Conservation (phyloP, 2,113 vertebrate genomes). For the Mirounga angustirostris region DNA sequence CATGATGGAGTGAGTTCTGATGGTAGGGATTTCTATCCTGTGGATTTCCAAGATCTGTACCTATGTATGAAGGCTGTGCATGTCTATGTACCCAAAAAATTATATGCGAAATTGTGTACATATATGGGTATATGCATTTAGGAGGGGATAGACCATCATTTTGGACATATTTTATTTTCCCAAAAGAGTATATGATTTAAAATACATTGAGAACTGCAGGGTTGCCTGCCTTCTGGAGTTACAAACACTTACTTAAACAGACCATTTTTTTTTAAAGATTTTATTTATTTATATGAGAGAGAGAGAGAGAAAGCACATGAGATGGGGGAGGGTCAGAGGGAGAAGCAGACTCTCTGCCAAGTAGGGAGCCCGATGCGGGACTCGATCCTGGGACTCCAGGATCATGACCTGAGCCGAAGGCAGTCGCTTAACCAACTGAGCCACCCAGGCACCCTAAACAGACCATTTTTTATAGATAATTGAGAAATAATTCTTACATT, state of each 20-base stretch:
- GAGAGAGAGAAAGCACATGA: too few relatives aligned
- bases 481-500: not conserved
- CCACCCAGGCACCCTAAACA: not conserved
- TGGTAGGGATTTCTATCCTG: not conserved
- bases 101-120: not conserved
- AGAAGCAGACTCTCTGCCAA: too few relatives aligned
- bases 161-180: not conserved
- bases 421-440: too few relatives aligned
- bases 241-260: not conserved
- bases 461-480: not conserved
- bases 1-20: not conserved
- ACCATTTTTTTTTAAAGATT: not conserved
- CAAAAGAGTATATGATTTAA: not conserved
- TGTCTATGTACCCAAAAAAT: not conserved
- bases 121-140: not conserved
- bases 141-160: not conserved
- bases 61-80: not conserved
- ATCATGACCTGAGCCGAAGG: too few relatives aligned
- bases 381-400: too few relatives aligned
- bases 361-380: too few relatives aligned
- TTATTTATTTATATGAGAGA: too few relatives aligned
- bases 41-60: not conserved
- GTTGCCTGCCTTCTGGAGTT: not conserved
- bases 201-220: not conserved
- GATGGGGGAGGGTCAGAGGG: too few relatives aligned